Evolutionary conservation across 2,113 vertebrate genomes (phyloP).

Genomic region (Phainopepla nitens): DNA sequence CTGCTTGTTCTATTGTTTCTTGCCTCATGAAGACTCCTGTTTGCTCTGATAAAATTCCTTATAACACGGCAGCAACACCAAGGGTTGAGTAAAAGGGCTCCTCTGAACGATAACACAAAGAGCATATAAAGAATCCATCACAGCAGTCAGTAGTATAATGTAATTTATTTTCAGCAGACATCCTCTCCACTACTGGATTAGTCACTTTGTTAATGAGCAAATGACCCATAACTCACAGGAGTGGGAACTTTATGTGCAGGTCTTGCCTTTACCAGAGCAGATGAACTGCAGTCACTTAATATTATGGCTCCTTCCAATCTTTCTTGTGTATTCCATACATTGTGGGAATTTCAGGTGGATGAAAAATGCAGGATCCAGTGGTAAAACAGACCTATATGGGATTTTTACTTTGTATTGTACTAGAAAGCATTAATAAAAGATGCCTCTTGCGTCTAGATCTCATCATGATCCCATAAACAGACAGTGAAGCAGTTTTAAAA

Average conservation of each 20-base stretch:
- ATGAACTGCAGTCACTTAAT: neutral
- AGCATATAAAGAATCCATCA: conserved; percentile 43
- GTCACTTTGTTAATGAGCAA: conserved; percentile 8
- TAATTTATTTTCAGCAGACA: conserved; percentile 27
- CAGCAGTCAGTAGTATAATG: neutral
- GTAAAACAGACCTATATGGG: neutral
- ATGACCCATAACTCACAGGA: conserved; percentile 29
- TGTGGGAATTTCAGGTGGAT: neutral
- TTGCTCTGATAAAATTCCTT: conserved; percentile 41
- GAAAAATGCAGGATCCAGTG: neutral
- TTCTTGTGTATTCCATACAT: neutral
- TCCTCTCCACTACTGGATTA: conserved; percentile 13
- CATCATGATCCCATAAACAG: neutral
- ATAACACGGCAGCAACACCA: neutral
- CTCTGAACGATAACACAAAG: neutral
- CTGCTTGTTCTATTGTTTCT: conserved; percentile 40
- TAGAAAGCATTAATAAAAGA: neutral
- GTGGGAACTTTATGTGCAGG: neutral
- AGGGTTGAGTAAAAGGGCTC: neutral
- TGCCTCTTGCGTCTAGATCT: neutral
- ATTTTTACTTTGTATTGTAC: neutral
- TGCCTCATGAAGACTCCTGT: conserved; percentile 35
- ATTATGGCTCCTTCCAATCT: neutral
- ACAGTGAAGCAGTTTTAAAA: neutral
- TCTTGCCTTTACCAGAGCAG: neutral